Base-by-base conservation (phyloP, 2,113 vertebrate genomes). In the Thunnus maccoyii region DNA sequence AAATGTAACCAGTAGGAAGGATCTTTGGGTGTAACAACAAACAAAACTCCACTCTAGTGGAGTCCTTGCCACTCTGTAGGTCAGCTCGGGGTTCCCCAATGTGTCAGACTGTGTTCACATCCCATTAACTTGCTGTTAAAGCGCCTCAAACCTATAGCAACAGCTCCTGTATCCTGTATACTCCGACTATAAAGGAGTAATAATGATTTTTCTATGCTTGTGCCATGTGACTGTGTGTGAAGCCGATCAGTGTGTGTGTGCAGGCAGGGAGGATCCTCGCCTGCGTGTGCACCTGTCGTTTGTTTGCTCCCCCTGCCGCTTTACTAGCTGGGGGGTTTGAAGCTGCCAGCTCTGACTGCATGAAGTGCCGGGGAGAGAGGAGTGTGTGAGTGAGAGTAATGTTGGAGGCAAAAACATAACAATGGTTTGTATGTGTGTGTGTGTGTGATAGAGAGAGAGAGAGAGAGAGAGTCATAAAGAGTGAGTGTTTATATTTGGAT, bases 311-410 rank as follows among this genome's bases (percentile, higher is more conserved):
- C 71, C 71, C 55, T 61, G 80, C 68, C 46, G 15, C 78, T 80
- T 68, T 25, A 48, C 58, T 76, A 48, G 78, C 84, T 83, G n/a
- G 9, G 50, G 78, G 83, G 81, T 10, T 80, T 55, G 75, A 73
- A 73, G 78, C 81, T 83, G 85, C 80, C 70, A 82, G 80, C 75
- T 83, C 70, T 72, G 55, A 57, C 61, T 84, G 41, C n/a, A 64
- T 70, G 65, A 55, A 71, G 41, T 3, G 13, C 56, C 2, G 27
- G 44, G 9, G 64, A 77, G 64, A 66, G 22, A 62, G 18, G 27
- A 48, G 18, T 50, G 60, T 61, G 63, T 67, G 57, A n/a, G 58
- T 52, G 18, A 32, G 55, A 62, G 65, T 85, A 56, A 67, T 76
- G 47, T 63, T 16, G 14, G 41, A 27, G 48, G 61, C 72, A 36